phyloP scores from a whole-genome alignment of 2,888 invertebrate genomes.

The Eupithecia insigniata region DNA sequence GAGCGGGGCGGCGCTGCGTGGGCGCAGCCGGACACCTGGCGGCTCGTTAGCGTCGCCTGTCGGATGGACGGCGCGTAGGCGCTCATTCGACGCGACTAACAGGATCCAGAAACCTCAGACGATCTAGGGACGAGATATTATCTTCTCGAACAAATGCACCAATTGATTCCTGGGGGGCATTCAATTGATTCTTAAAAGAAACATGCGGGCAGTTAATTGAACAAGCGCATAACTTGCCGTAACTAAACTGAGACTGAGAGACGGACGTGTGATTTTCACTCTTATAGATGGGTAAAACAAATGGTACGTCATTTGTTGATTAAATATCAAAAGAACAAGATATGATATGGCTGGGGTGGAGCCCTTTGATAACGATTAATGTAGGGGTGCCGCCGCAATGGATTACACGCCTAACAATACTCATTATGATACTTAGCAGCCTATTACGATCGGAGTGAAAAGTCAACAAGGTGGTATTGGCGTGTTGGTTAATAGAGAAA shows the following conservation, averaged over 20 bases:
- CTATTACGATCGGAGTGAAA: slow-evolving; percentile 69
- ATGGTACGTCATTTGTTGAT: slow-evolving; percentile 46
- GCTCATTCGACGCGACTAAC: slow-evolving; percentile 44
- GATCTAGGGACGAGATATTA: slow-evolving; percentile 35
- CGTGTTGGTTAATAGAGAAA: slow-evolving; percentile 9
- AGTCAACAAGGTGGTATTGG: slow-evolving; percentile 56
- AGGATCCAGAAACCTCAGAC: slow-evolving; percentile 34
- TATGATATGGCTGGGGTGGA: slow-evolving; percentile 63
- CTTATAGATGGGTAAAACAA: slow-evolving; percentile 49
- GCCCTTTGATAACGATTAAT: slow-evolving; percentile 57
- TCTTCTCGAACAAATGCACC: slow-evolving; percentile 28
- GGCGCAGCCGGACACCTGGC: slow-evolving; percentile 82
- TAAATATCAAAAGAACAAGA: slow-evolving; percentile 50
- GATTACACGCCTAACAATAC: slow-evolving; percentile 74
- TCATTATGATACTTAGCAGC: slow-evolving; percentile 71
- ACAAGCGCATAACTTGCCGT: slow-evolving; percentile 66
- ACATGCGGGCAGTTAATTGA: slow-evolving; percentile 76
- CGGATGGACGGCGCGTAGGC: slow-evolving; percentile 60
- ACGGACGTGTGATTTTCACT: slow-evolving; percentile 51
- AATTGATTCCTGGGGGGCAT: slow-evolving; percentile 53
- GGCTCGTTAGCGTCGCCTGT: slow-evolving; percentile 77
- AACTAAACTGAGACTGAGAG: slow-evolving; percentile 50
- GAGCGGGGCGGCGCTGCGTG: slow-evolving; percentile 66
- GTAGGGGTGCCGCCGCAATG: slow-evolving; percentile 63
- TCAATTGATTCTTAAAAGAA: slow-evolving; percentile 68